Percentiles rank a stretch among this genome's conserved stretches.
These are phyloP conservation scores for Cryptophagus acutangulus DNA, from an alignment of 2,888 invertebrate genomes.

Conservation along the genomic window DNA sequence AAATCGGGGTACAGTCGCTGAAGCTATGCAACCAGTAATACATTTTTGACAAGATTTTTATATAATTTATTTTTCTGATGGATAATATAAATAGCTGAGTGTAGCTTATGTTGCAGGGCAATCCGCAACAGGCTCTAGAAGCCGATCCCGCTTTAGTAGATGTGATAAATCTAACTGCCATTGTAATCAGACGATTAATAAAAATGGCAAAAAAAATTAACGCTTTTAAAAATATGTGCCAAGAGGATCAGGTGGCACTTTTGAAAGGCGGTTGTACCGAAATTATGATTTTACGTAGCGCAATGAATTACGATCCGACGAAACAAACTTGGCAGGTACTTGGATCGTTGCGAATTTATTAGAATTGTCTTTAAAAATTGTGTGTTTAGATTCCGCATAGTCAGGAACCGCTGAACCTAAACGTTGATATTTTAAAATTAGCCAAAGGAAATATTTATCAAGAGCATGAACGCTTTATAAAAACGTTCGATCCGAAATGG, in stretches of 20 bases:
- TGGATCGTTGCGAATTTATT: no score
- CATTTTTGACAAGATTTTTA: background rate
- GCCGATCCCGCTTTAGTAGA: conserved; percentile 70
- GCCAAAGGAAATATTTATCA: conserved; percentile 86
- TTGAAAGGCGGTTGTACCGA: conserved; percentile 94
- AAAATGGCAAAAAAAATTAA: conserved; percentile 81
- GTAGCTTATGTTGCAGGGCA: conserved; percentile 22
- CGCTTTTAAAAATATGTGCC: conserved; percentile 89
- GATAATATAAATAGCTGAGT: no score
- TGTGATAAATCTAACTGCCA: conserved; percentile 85
- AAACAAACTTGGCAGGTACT: conserved; percentile 86
- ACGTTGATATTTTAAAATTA: conserved; percentile 84
- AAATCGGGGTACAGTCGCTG: no score
- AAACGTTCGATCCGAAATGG: conserved; percentile 81
- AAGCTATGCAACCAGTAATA: no score
- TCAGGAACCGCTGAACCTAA: conserved; percentile 71
- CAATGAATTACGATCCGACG: conserved; percentile 85
- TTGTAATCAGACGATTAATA: conserved; percentile 81
- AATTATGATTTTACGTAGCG: conserved; percentile 91
- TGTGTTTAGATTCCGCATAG: conserved; percentile 72
- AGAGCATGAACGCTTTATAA: conserved; percentile 78
- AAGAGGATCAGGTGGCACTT: conserved; percentile 85
- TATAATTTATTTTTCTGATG: background rate
- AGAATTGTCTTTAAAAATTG: background rate
- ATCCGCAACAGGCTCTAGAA: conserved; percentile 35